Percentiles rank a stretch among this genome's conserved stretches.
Evolutionary conservation across 2,888 invertebrate genomes (phyloP).

Genomic region (Dendrolimus pini): DNA sequence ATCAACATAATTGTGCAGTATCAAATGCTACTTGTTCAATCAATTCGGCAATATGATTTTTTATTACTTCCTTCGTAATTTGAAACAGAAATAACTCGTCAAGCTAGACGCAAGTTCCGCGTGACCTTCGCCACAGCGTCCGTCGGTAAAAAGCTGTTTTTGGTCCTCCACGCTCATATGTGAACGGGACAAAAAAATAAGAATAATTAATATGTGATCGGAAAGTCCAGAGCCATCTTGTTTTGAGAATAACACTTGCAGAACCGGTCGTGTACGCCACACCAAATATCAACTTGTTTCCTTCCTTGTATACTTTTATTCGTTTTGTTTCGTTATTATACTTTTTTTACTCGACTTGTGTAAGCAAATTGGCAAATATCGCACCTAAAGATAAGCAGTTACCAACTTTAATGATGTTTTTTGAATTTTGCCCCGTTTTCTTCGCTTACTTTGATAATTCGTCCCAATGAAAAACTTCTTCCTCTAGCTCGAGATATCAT

Average conservation of each 20-base stretch:
- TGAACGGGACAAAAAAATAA: slow-evolving; percentile 23
- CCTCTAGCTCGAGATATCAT: too few relatives aligned
- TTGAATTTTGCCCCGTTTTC: too few relatives aligned
- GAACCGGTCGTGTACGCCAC: slow-evolving; percentile 58
- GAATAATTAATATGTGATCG: slow-evolving; percentile 48
- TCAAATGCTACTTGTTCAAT: slow-evolving; percentile 34
- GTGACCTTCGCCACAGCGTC: slow-evolving; percentile 54
- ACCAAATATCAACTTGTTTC: slow-evolving; percentile 71
- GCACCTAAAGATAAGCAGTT: too few relatives aligned
- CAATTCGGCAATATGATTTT: slow-evolving; percentile 35
- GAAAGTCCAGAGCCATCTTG: slow-evolving; percentile 70
- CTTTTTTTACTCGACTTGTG: too few relatives aligned
- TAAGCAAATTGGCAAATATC: too few relatives aligned
- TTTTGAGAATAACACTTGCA: slow-evolving; percentile 73
- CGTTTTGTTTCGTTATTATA: background rate
- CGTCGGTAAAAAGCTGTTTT: slow-evolving; percentile 50
- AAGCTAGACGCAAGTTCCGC: slow-evolving; percentile 51
- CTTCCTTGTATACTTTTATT: slow-evolving; percentile 44
- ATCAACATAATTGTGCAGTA: slow-evolving; percentile 8
- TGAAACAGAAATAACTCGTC: slow-evolving; percentile 38
- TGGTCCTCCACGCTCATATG: slow-evolving; percentile 32
- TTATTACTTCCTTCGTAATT: slow-evolving; percentile 51
- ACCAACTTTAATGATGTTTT: too few relatives aligned
- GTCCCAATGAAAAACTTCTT: too few relatives aligned
- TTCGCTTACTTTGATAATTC: too few relatives aligned